Percentiles rank a stretch among this genome's conserved stretches.
These are phyloP conservation scores for Peromyscus maniculatus DNA, from an alignment of 2,113 vertebrate genomes.

Conservation along the genomic window DNA sequence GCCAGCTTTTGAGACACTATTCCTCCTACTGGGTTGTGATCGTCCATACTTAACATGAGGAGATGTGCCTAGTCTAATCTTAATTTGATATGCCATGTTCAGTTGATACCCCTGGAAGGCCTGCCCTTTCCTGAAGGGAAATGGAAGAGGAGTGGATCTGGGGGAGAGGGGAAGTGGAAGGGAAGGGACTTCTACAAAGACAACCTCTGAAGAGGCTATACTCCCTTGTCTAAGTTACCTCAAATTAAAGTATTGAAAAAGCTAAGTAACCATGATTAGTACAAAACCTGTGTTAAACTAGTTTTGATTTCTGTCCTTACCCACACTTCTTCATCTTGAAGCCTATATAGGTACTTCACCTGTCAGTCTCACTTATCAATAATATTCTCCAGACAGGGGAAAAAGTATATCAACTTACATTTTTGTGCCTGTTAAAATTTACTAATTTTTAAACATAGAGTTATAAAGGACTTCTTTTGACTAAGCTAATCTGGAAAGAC, in stretches of 20 bases:
- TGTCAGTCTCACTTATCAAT: too few relatives aligned
- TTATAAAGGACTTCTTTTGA: background rate
- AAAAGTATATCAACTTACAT: background rate
- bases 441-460: background rate
- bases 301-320: background rate
- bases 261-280: background rate
- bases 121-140: background rate
- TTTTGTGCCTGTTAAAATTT: background rate
- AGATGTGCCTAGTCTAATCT: background rate
- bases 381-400: too few relatives aligned
- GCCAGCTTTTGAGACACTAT: background rate
- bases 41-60: background rate
- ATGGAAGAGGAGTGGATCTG: background rate
- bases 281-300: background rate
- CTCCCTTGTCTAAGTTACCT: background rate
- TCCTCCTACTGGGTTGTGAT: background rate
- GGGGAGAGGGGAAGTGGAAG: background rate
- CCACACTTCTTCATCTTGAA: background rate
- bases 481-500: background rate
- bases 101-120: background rate
- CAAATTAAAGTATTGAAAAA: background rate
- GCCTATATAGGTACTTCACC: background rate
- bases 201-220: too few relatives aligned
- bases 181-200: background rate
- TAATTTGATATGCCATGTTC: background rate